Evolutionary conservation across 2,113 vertebrate genomes (phyloP).

Genomic region (Cercopithecus mona): DNA sequence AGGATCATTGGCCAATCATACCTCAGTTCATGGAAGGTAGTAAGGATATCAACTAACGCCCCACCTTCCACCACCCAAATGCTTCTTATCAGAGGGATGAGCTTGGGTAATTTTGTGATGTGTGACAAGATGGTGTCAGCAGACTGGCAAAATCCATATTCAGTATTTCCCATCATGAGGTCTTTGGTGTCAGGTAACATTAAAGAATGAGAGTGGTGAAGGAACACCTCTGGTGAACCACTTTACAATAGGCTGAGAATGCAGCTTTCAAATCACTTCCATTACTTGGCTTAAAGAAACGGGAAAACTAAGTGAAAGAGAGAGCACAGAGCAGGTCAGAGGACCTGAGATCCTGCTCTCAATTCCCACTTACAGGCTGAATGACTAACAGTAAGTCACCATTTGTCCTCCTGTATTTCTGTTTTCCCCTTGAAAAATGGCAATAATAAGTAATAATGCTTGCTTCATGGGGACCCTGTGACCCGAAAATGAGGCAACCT

Average conservation of each 20-base stretch:
- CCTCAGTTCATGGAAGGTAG: background rate
- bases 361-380: background rate
- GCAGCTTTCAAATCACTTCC: background rate
- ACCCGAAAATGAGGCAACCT: background rate
- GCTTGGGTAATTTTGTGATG: constrained; percentile 23
- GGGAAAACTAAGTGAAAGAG: background rate
- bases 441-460: background rate
- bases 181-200: constrained; percentile 33
- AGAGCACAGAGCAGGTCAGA: background rate
- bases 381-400: background rate
- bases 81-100: background rate
- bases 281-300: background rate
- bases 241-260: background rate
- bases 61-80: background rate
- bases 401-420: background rate
- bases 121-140: background rate
- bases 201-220: background rate
- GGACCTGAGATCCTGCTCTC: background rate
- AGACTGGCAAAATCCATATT: constrained; percentile 1
- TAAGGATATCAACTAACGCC: background rate
- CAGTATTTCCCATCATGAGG: background rate
- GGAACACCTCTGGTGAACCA: constrained; percentile 9
- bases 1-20: background rate
- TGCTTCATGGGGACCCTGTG: fast-evolving
- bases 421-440: background rate